phyloP scores from a whole-genome alignment of 2,113 vertebrate species.

The Percina caprodes region DNA sequence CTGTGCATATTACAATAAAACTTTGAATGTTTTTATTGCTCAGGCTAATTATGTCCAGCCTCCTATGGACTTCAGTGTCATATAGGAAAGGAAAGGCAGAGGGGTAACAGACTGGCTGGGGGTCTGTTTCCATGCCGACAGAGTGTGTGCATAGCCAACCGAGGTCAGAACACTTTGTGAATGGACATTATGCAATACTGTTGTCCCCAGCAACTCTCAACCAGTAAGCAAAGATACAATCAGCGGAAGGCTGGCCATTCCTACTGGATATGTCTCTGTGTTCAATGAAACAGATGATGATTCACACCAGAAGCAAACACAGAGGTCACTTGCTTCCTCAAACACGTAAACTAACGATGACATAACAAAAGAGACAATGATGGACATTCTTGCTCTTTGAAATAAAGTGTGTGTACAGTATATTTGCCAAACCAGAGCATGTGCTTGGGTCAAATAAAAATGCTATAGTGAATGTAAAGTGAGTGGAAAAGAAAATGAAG shows the following conservation, averaged over 20 bases:
- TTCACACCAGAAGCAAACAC: conserved; percentile 42
- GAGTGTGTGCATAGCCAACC: conserved; percentile 11
- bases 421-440: conserved; percentile 15
- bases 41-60: background rate
- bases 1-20: too few relatives aligned
- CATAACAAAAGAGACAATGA: conserved; percentile 58
- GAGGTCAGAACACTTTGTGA: conserved; percentile 63
- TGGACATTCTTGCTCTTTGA: conserved; percentile 45
- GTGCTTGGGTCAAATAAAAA: conserved; percentile 14
- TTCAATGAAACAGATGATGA: conserved; percentile 56
- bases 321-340: conserved; percentile 40
- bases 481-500: background rate
- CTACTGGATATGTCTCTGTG: conserved; percentile 47
- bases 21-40: background rate
- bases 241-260: conserved; percentile 44
- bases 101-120: conserved; percentile 10
- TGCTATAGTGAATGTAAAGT: background rate
- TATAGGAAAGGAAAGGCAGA: conserved; percentile 6
- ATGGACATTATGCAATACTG: conserved; percentile 68
- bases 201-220: background rate
- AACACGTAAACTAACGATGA: conserved; percentile 45
- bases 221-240: conserved; percentile 63
- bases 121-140: conserved; percentile 57
- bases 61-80: conserved; percentile 14
- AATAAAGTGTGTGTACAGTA: conserved; percentile 39